Conservation (phyloP, 1,140 invertebrate species). For the Ooceraea biroi region DNA sequence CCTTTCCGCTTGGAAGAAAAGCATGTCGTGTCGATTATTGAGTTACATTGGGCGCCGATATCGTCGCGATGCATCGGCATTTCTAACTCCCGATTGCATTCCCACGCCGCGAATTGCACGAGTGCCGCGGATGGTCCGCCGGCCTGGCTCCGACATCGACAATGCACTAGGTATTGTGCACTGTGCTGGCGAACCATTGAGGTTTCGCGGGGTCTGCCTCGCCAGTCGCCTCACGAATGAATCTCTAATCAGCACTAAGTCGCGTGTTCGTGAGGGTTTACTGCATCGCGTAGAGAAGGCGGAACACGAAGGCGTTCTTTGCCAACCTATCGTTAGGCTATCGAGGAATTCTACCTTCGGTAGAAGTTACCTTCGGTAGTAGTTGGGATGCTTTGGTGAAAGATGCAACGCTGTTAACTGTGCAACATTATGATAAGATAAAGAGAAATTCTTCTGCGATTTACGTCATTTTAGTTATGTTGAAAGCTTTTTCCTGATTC, state of each 20-base stretch:
- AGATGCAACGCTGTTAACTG: background rate
- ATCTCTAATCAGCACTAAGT: conserved; percentile 53
- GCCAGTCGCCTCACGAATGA: background rate
- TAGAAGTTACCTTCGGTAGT: background rate
- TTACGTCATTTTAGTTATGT: background rate
- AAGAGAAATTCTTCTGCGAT: background rate
- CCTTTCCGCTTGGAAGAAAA: conserved; percentile 41
- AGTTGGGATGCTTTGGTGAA: conserved; percentile 1
- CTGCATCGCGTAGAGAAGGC: conserved; percentile 29
- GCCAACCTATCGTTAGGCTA: background rate
- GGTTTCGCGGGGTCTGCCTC: background rate
- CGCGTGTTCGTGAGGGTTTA: conserved; percentile 16
- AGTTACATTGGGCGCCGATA: conserved; percentile 35
- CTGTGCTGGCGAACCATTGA: background rate
- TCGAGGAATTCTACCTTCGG: conserved; percentile 7
- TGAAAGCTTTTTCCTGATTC: too few relatives aligned
- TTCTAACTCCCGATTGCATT: conserved; percentile 61
- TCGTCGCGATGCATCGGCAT: conserved; percentile 46
- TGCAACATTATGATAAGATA: background rate
- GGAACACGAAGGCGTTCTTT: conserved; percentile 43
- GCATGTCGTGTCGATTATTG: conserved; percentile 26
- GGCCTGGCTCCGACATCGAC: conserved; percentile 20
- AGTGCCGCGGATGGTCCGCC: conserved; percentile 38
- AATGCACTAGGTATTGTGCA: conserved; percentile 32
- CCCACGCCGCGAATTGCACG: conserved; percentile 60